A percentile compares a stretch with the other conserved stretches of the same genome.
These are phyloP conservation scores for Apotomis betuletana DNA, from an alignment of 2,888 invertebrate genomes.

Conservation along the genomic window DNA sequence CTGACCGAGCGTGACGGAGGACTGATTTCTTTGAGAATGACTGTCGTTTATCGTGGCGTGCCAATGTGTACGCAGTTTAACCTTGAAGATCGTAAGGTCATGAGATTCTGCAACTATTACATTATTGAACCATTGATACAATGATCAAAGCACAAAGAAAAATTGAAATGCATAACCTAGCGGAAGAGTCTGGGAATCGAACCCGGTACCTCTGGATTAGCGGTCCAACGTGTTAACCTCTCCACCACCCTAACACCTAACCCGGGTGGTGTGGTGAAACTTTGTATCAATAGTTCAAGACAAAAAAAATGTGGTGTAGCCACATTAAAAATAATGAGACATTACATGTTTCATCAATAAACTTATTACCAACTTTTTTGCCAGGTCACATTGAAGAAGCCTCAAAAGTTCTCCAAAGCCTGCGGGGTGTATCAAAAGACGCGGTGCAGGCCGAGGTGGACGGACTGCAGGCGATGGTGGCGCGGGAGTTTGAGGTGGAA, in stretches of 20 bases:
- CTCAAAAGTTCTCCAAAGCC: conserved; percentile 84
- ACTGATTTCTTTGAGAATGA: conserved; percentile 19
- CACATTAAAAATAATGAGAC: too few species aligned
- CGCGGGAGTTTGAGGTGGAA: conserved; percentile 68
- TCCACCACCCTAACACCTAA: too few species aligned
- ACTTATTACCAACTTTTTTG: background rate
- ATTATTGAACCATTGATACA: too few species aligned
- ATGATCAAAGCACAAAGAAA: too few species aligned
- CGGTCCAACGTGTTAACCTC: too few species aligned
- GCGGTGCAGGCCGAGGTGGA: conserved; percentile 85
- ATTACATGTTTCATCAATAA: too few species aligned
- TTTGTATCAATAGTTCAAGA: too few species aligned
- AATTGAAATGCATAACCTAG: too few species aligned
- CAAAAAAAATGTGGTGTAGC: too few species aligned
- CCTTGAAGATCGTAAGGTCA: conserved; percentile 16
- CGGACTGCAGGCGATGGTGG: conserved; percentile 67
- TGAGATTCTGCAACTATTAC: conserved; percentile 1
- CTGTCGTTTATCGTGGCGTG: conserved; percentile 1
- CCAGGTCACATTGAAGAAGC: conserved; percentile 83
- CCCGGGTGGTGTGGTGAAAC: too few species aligned
- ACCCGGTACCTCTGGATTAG: too few species aligned
- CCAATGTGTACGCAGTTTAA: conserved; percentile 1
- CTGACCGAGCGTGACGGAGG: conserved; percentile 9
- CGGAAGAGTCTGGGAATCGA: too few species aligned
- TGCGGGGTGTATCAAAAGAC: conserved; percentile 85